phyloP scores from a whole-genome alignment of 1,140 invertebrate species.

The Papilio helenus region DNA sequence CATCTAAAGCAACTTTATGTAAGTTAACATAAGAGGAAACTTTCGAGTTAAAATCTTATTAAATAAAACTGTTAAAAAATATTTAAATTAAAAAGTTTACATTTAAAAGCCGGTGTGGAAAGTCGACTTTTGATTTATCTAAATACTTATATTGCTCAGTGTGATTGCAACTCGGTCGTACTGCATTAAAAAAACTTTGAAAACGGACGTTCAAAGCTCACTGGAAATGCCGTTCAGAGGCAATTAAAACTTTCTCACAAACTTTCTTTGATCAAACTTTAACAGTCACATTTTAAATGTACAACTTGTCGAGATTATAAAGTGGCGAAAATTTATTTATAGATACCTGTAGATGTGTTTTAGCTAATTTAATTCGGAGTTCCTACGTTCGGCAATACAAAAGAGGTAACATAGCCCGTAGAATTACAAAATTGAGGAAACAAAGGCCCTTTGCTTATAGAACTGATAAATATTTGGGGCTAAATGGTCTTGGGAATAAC shows the following conservation, averaged over 20 bases:
- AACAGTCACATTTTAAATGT: constrained; percentile 63
- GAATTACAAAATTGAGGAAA: too few relatives aligned
- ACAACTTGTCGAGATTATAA: constrained; percentile 51
- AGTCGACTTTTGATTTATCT: constrained; percentile 22
- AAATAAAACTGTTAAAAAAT: not conserved
- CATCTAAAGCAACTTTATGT: too few relatives aligned
- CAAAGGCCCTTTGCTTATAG: too few relatives aligned
- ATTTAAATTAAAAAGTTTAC: not conserved
- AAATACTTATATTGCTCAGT: constrained; percentile 24
- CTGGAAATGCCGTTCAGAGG: constrained; percentile 69
- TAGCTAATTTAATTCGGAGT: not conserved
- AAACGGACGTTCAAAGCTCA: constrained; percentile 51
- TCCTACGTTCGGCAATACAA: too few relatives aligned
- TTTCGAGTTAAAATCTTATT: not conserved
- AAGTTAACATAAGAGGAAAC: too few relatives aligned
- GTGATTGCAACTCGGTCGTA: constrained; percentile 49
- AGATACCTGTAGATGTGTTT: constrained; percentile 38
- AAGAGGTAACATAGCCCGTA: too few relatives aligned
- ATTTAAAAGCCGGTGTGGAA: constrained; percentile 1
- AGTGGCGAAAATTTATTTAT: constrained; percentile 54
- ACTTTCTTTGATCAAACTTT: constrained; percentile 66
- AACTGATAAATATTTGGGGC: too few relatives aligned
- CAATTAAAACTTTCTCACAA: constrained; percentile 75
- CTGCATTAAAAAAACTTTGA: constrained; percentile 57
- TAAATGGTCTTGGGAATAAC: too few relatives aligned